Evolutionary conservation across 2,888 invertebrate genomes (phyloP), one percentile per base, ranked within the genome.

Genomic region (Lasioglossum malachurum): DNA sequence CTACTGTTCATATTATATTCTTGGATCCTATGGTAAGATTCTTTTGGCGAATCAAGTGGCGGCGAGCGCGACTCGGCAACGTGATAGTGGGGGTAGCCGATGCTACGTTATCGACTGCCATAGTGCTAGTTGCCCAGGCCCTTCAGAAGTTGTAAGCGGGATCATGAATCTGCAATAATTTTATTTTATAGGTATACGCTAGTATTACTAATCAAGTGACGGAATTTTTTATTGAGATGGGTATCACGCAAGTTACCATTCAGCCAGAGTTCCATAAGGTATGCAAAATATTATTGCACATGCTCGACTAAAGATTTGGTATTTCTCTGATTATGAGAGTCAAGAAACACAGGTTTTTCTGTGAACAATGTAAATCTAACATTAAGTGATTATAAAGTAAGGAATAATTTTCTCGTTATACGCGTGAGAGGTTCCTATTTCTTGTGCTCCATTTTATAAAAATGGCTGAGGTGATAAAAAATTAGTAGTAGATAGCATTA

Each of bases 1-100:
- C 98, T 38, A 98, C 98, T 0, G 98, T 97, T 4, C 98, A 98
- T 93, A 97, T 98, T 14, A 97, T 97, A 90, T 97, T 97, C 92
- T 95, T 96, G 89, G 97, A 97, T 93, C 97, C 97, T 41, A 96
- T 96, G 94, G 96, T 96, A 92, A 93, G 76, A n/a, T 74, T n/a
- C 14, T 23, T 4, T 69, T 38, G 16, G 12, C 14, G 3, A 23
- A 77, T 73, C 0, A 46, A 73, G 4, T 46, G 4, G 0, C 44
- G 14, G 44, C 4, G 2, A 44, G 14, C 12, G 14, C 14, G 44
- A 44, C 12, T 44, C 44, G 44, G 14, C 44, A 44, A 41, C 41
- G 41, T 41, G 41, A 41, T 44, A 44, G 16, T 46, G 16, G 16
- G 46, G 16, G 46, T 46, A 16, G 46, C 16, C 16, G 46, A 46